Conservation (phyloP, 1,140 invertebrate genomes). For the Heliconius eleuchia region DNA sequence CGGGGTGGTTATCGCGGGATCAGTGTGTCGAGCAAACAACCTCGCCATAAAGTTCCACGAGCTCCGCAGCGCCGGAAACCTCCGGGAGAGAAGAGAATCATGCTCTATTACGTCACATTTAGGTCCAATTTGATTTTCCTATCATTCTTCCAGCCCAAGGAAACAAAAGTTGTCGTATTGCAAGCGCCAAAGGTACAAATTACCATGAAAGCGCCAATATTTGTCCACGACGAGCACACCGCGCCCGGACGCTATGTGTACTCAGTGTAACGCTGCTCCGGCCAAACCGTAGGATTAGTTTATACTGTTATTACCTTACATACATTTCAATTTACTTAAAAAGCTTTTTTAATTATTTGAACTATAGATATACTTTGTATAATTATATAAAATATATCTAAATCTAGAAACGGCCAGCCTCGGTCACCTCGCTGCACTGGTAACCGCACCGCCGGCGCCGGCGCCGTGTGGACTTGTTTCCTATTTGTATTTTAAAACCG, state of each 20-base stretch:
- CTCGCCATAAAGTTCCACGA: conserved; percentile 45
- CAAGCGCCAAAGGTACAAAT: conserved; percentile 31
- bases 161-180: conserved; percentile 33
- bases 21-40: conserved; percentile 51
- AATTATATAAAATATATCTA: background rate
- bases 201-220: conserved; percentile 32
- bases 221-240: conserved; percentile 39
- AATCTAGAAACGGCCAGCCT: background rate
- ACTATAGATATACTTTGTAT: background rate
- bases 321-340: background rate
- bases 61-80: conserved; percentile 33
- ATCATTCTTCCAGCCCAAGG: background rate
- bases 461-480: conserved; percentile 49
- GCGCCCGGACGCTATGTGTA: conserved; percentile 29
- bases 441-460: conserved; percentile 63
- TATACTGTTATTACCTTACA: background rate
- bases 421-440: conserved; percentile 51
- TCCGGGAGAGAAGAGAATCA: background rate
- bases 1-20: conserved; percentile 53
- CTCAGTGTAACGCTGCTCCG: conserved; percentile 21
- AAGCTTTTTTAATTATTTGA: background rate
- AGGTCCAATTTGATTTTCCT: conserved; percentile 25
- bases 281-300: background rate
- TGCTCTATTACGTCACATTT: conserved; percentile 19
- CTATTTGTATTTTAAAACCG: conserved; percentile 61